Evolutionary conservation across 2,797 vertebrate species (phyloP).

Genomic region (Crax fasciolata): DNA sequence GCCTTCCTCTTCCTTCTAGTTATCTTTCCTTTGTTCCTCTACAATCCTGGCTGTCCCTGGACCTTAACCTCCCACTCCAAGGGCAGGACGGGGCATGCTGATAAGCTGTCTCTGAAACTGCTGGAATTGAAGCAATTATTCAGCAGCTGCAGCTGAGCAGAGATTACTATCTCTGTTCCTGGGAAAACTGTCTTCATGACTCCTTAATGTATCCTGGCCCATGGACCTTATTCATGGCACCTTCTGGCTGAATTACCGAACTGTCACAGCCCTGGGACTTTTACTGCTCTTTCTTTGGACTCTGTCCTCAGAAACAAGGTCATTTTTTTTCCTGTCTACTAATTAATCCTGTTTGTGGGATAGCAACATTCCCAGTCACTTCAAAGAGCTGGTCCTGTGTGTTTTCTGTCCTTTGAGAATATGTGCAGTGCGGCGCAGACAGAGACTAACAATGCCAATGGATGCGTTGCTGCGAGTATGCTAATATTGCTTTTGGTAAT

Average conservation of each 20-base stretch:
- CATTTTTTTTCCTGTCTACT: not conserved
- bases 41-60: slow-evolving; percentile 43
- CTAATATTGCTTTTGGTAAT: not conserved
- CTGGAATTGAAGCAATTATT: slow-evolving; percentile 36
- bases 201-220: slow-evolving; percentile 8
- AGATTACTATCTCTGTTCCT: slow-evolving; percentile 63
- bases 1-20: slow-evolving; percentile 54
- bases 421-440: not conserved
- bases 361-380: not conserved
- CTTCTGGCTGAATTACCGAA: not conserved
- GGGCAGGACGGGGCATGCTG: slow-evolving; percentile 50
- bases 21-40: slow-evolving; percentile 48
- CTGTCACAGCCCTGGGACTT: not conserved
- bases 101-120: slow-evolving; percentile 54
- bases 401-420: not conserved
- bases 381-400: not conserved
- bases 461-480: not conserved
- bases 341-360: not conserved
- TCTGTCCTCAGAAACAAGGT: not conserved
- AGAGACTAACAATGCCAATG: not conserved
- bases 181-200: slow-evolving; percentile 2
- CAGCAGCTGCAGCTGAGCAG: slow-evolving; percentile 57
- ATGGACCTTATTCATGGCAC: slow-evolving; percentile 54
- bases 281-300: not conserved
- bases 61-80: slow-evolving; percentile 46